Base-by-base conservation (phyloP, 1,140 invertebrate species). In the Cataglyphis hispanica region DNA sequence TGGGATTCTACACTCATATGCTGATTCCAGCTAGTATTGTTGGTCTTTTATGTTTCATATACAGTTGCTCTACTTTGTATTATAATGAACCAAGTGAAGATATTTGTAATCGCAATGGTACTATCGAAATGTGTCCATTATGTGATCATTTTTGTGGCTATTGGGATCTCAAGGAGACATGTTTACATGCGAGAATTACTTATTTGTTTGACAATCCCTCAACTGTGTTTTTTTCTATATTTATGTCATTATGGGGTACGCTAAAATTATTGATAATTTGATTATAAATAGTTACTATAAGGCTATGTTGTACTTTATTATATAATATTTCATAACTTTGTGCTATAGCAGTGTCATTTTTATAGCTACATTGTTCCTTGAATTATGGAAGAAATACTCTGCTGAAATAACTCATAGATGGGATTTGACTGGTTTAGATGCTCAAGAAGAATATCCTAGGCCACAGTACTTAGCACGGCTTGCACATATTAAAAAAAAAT, bases 1-100 rank as follows among this genome's bases (percentile, higher is more conserved):
- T 99, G 25, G 99, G 99, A 50, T 99, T 98, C 94, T 99, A 99
- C 92, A 99, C 99, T 0, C 97, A 97, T 64, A 98, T 99, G 97
- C 94, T 99, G 77, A 96, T 98, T n/a, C 96, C 98, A 4, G 97
- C 98, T 2, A 97, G 98, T 3, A 92, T 98, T 70, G 96, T 98
- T 16, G 98, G 98, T 2, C 91, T 98, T 0, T 93, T 97, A 5
- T 98, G 98, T 90, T 98, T 99, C 92, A 94, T 98, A 56, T 98
- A 98, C 93, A 98, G 98, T 19, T 96, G 97, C 61, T 93, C 96
- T 19, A 98, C 98, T 0, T 94, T 99, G 0, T 95, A 96, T 70
- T 93, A 95, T 66, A 97, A 99, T 94, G 94, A 96, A 91, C 97
- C 97, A 16, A 98, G 98, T 78, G 96, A 98, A 92, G 98, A 99